phyloP scores from a whole-genome alignment of 2,797 vertebrate genomes.

The Mycteria americana region DNA sequence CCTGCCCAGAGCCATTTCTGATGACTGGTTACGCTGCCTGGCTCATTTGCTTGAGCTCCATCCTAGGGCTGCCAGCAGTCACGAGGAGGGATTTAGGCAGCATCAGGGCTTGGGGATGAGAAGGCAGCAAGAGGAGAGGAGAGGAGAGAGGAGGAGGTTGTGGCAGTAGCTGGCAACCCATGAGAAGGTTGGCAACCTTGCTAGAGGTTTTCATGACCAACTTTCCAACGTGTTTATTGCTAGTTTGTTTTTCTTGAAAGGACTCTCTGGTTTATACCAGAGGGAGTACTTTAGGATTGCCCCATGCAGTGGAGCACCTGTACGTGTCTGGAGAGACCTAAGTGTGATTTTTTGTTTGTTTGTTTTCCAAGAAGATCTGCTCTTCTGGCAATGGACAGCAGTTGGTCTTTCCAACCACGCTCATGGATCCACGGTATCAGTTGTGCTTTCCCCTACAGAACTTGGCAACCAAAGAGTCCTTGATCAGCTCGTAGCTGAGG shows the following conservation, averaged over 20 bases:
- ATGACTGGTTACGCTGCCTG: not conserved
- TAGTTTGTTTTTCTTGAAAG: not conserved
- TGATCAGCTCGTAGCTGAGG: not conserved
- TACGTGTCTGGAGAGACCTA: not conserved
- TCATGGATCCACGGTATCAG: rapidly evolving
- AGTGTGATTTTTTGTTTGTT: not conserved
- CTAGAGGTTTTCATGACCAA: not conserved
- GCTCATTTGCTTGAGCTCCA: not conserved
- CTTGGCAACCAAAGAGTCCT: not conserved
- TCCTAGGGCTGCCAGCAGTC: not conserved
- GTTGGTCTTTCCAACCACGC: not conserved
- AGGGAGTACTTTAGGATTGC: not conserved
- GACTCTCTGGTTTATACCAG: too few relatives aligned
- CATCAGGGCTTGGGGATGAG: not conserved
- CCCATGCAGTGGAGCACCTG: not conserved
- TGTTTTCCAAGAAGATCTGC: not conserved
- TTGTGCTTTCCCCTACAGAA: not conserved
- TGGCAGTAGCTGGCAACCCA: not conserved
- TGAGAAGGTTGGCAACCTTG: not conserved
- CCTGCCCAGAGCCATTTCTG: not conserved
- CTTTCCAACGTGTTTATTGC: rapidly evolving
- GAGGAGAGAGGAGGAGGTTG: not conserved
- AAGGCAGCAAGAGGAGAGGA: not conserved
- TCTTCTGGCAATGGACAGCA: not conserved
- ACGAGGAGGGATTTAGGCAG: not conserved